A percentile compares a stretch with the other conserved stretches of the same genome.
Evolutionary conservation across 2,113 vertebrate genomes (phyloP).

Genomic region (Myrmophylax atrothorax): DNA sequence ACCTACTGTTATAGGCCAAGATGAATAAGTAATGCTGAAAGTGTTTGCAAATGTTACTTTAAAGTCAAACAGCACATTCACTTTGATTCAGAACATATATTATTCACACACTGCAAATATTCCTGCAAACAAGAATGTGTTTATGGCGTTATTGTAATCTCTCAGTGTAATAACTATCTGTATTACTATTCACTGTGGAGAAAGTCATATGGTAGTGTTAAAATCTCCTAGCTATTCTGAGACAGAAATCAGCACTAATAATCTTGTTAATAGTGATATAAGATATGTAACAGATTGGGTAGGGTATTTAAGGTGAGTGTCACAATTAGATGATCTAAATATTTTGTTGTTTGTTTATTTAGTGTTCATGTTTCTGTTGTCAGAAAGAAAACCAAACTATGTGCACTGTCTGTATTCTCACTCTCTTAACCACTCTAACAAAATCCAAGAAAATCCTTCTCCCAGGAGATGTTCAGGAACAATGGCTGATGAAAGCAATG

Average conservation of each 20-base stretch:
- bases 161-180: not conserved
- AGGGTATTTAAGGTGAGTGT: not conserved
- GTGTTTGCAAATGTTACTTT: constrained; percentile 27
- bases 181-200: not conserved
- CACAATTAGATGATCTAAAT: not conserved
- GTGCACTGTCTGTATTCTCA: not conserved
- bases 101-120: constrained; percentile 29
- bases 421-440: not conserved
- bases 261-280: not conserved
- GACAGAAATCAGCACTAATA: not conserved
- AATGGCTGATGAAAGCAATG: not conserved
- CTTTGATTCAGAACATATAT: constrained; percentile 33
- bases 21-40: not conserved
- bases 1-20: not conserved
- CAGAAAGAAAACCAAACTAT: not conserved
- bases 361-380: not conserved
- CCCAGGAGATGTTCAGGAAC: not conserved
- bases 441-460: not conserved
- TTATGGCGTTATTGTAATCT: not conserved
- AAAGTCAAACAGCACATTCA: not conserved
- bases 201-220: not conserved
- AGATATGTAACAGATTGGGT: not conserved
- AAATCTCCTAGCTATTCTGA: not conserved
- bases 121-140: not conserved
- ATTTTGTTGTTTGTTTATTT: not conserved